Evolutionary conservation across 2,888 invertebrate genomes (phyloP).

Genomic region (Brachycybe producta): DNA sequence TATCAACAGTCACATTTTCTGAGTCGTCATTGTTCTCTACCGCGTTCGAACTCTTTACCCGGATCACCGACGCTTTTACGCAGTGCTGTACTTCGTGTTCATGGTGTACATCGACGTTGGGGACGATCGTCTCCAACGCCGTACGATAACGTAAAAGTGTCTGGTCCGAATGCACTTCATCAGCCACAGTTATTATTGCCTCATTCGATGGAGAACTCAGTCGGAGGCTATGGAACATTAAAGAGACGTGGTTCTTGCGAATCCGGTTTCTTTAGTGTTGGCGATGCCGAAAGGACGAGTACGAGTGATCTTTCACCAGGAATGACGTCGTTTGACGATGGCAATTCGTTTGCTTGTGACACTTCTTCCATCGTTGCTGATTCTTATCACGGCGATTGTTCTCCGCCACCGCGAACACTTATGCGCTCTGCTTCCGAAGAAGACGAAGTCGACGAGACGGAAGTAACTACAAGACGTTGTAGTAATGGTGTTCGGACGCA

Average conservation of each 20-base stretch:
- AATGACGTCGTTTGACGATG: slow-evolving; percentile 15
- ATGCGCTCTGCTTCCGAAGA: slow-evolving; percentile 9
- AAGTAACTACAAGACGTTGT: background rate
- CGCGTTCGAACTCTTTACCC: slow-evolving; percentile 23
- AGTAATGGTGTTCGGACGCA: background rate
- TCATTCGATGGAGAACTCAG: background rate
- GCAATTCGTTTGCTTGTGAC: slow-evolving; percentile 1
- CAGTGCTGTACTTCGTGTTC: slow-evolving; percentile 16
- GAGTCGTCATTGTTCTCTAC: too few relatives aligned
- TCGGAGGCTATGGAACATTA: background rate
- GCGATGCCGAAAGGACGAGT: slow-evolving; percentile 40
- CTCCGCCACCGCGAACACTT: background rate
- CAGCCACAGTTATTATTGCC: slow-evolving; percentile 4
- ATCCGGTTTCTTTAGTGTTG: slow-evolving; percentile 74
- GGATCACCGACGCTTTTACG: slow-evolving; percentile 26
- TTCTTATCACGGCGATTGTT: too few relatives aligned
- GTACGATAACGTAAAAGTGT: too few relatives aligned
- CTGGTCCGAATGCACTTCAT: background rate
- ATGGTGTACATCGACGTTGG: background rate
- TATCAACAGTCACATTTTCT: too few relatives aligned
- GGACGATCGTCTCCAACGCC: slow-evolving; percentile 2
- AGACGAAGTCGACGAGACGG: background rate
- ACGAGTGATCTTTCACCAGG: slow-evolving; percentile 26
- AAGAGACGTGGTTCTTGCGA: slow-evolving; percentile 62
- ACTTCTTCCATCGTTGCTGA: background rate